phyloP scores from a whole-genome alignment of 2,888 invertebrate genomes.

The Cyclophora albipunctata region DNA sequence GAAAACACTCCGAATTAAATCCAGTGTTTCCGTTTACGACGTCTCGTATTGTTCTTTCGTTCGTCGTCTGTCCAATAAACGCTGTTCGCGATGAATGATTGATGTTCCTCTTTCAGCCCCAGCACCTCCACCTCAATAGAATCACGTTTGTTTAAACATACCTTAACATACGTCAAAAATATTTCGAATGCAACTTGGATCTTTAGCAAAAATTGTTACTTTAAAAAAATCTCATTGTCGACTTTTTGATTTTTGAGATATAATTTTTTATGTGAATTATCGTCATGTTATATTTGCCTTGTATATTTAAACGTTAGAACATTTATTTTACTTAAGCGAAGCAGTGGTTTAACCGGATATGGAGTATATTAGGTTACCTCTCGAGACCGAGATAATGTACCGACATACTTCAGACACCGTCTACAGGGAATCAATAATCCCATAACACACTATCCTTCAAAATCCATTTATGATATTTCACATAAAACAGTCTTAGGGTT shows the following conservation, averaged over 20 bases:
- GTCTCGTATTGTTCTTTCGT: constrained; percentile 37
- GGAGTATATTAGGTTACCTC: constrained; percentile 37
- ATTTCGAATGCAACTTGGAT: too few relatives aligned
- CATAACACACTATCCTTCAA: constrained; percentile 53
- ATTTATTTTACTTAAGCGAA: background rate
- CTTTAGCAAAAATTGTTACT: too few relatives aligned
- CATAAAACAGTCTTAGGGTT: constrained; percentile 58
- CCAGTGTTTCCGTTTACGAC: constrained; percentile 39
- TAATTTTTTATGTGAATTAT: too few relatives aligned
- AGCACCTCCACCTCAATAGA: constrained; percentile 28
- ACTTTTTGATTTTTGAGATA: too few relatives aligned
- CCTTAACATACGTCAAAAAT: too few relatives aligned
- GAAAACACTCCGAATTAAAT: constrained; percentile 50
- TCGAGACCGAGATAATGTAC: constrained; percentile 37
- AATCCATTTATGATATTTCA: constrained; percentile 68
- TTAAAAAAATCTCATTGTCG: too few relatives aligned
- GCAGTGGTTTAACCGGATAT: constrained; percentile 23
- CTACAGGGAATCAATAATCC: constrained; percentile 54
- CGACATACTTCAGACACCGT: constrained; percentile 33
- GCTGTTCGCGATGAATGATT: constrained; percentile 39
- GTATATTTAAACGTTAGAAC: too few relatives aligned
- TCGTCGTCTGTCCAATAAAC: constrained; percentile 37
- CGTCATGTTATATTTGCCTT: too few relatives aligned
- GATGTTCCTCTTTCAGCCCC: constrained; percentile 17
- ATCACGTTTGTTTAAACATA: constrained; percentile 6